Base-by-base conservation (phyloP, 2,888 invertebrate species). In the Ptychoptera albimana region DNA sequence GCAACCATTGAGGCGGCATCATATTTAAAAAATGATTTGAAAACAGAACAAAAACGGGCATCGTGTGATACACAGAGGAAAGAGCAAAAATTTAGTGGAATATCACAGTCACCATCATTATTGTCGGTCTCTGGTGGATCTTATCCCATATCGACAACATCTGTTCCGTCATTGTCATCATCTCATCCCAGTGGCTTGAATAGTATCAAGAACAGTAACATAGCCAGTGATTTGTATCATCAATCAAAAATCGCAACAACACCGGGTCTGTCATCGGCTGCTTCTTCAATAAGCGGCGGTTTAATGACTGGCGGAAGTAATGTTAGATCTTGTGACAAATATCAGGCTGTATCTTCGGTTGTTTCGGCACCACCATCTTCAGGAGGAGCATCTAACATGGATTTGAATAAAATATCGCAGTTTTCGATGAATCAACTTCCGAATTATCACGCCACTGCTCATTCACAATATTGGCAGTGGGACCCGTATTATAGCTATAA, bases 381-480 rank as follows among this genome's bases (percentile, higher is more conserved):
- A 1, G 57, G 60, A 46, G 13, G 30, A 9, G 2, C 40, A 7
- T 15, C 60, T 10, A 52, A 63, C 2, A 56, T 59, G 14, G 73
- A 73, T 40, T 53, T 71, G n/a, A 72, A 71, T 50, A 73, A 74
- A 60, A 68, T 73, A 1, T 68, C 77, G 0, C 79, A 78, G 52
- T 77, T 75, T 52, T 45, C 47, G 1, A 70, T 72, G 61, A 78
- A 79, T 60, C 75, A 78, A 52, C 70, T 78, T 42, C 76, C 78
- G 2, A 79, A 79, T 55, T 79, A 79, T 54, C 76, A 77, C 54
- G 57, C 76, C 54, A 57, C 76, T 39, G 70, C 74, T 1, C 71
- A 71, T 49, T 62, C 69, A 0, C 78, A 78, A 54, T 79, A 78
- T 53, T 77, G 77, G 70, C 75, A 78, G 56, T 70, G 77, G 57